Evolutionary conservation across 1,140 invertebrate genomes (phyloP), one percentile per base, ranked within the genome.

Genomic region (Heliconius himera): DNA sequence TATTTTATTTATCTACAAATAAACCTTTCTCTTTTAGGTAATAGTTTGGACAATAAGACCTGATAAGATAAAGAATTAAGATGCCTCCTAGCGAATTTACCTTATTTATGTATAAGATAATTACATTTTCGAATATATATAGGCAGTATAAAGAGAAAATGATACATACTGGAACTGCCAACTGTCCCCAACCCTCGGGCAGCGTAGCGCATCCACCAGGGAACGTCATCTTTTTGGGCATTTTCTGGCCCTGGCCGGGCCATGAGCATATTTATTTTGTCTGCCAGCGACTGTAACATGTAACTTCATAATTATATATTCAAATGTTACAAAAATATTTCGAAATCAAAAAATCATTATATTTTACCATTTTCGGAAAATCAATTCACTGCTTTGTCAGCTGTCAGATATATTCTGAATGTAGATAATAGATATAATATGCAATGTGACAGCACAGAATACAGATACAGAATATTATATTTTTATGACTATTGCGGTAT

Each of bases 161-260:
- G 80, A 87, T 91, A 92, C 92, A 77, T 87, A 94, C 92, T 88
- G 83, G 97, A 96, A 89, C 98, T 97, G 87, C 97, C 98, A 93
- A 97, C 96, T 83, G 97, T 98, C 74, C 98, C 98, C 81, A 98
- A 93, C 80, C 96, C 96, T 91, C 98, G 96, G 78, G 96, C 97
- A 88, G 96, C 97, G 95, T 98, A 98, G 92, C 98, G 98, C 95
- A 98, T 96, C 96, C 97, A 98, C 97, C 97, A 98, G 82, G 98
- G 97, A 79, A 97, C 96, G 93, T 98, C 97, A 93, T 98, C 97
- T 95, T 97, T 97, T 81, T 96, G 94, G 74, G 94, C 95, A 83
- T 96, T 96, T 91, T 97, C 97, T 91, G 97, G 96, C 81, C 97
- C 97, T 74, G 97, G 97, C 83, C 96, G 95, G 79, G 97, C 95